Base-by-base conservation (phyloP, 1,140 invertebrate species). In the Saccostrea cuccullata region DNA sequence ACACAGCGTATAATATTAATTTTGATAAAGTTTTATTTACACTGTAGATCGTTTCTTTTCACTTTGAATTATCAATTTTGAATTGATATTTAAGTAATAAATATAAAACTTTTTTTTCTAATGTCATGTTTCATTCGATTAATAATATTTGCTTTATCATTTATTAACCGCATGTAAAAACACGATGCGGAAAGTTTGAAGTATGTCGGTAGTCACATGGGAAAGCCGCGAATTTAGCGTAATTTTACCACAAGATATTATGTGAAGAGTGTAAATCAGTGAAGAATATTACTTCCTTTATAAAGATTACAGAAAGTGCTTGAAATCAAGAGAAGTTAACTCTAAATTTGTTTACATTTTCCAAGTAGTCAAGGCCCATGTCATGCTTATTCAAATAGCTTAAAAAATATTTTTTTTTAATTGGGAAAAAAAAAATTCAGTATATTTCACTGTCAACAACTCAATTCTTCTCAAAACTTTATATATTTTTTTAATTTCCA, bases 211-310 rank as follows among this genome's bases (percentile, higher is more conserved):
- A 77, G 70, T 77, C 70, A 77, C 70, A 77, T 77, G 70, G 70
- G 70, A 77, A 77, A 77, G 70, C 70, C 70, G 70, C 70, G 70
- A 77, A 77, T 77, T 77, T 77, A 36, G 30, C 23, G 70, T 77
- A 26, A 77, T 77, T 77, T 77, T 77, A 77, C 70, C 70, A 17
- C 70, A 77, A 77, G 70, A 77, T 77, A 77, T 77, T 77, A 26
- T 26, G 70, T 77, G 23, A 4, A 77, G 70, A 23, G 70, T 30
- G 70, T 77, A 77, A 36, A 77, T 77, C 23, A 26, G 26, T 55
- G 55, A 58, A 20, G 55, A 23, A 55, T 84, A 55, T 58, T 58
- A 84, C 58, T 84, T 84, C 58, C 55, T 84, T 20, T 60, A 84
- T 8, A 58, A 55, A 84, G 26, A 58, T 47, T 26, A 58, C n/a